These are phyloP conservation scores for Pachyramphus minor DNA, from an alignment of 2,113 vertebrate genomes.

Conservation along the genomic window DNA sequence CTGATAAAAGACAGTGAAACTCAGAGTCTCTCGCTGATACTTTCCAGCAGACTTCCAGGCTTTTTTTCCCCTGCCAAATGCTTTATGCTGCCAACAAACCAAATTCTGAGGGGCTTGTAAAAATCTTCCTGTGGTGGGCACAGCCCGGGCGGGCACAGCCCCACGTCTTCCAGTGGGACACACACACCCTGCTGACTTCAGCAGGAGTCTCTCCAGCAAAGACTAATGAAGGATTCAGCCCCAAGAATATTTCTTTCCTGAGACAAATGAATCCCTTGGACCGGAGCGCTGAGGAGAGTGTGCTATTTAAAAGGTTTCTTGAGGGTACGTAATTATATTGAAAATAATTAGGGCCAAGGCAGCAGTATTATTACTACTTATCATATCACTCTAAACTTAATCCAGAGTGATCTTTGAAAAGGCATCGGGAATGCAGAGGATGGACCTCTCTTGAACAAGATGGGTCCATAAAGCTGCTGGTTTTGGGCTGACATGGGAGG, in stretches of 20 bases:
- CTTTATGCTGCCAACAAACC: neutral
- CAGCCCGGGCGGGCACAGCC: neutral
- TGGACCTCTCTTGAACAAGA: neutral
- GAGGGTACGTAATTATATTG: slow-evolving; percentile 54
- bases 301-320: slow-evolving; percentile 65
- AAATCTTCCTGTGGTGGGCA: neutral
- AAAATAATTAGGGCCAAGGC: slow-evolving; percentile 63
- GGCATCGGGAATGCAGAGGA: neutral
- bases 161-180: neutral
- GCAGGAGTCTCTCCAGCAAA: neutral
- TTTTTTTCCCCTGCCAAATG: neutral
- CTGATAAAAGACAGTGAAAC: neutral
- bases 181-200: neutral
- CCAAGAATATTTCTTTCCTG: slow-evolving; percentile 24
- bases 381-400: slow-evolving; percentile 59
- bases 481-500: neutral
- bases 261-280: slow-evolving; percentile 51
- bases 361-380: slow-evolving; percentile 54
- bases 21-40: neutral
- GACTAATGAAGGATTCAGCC: slow-evolving; percentile 33
- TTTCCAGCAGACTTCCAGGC: neutral
- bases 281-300: neutral
- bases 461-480: accelerated
- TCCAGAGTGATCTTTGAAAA: slow-evolving; percentile 29
- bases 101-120: neutral